Conservation (phyloP, 2,113 vertebrate species). For the Pangasianodon hypophthalmus region DNA sequence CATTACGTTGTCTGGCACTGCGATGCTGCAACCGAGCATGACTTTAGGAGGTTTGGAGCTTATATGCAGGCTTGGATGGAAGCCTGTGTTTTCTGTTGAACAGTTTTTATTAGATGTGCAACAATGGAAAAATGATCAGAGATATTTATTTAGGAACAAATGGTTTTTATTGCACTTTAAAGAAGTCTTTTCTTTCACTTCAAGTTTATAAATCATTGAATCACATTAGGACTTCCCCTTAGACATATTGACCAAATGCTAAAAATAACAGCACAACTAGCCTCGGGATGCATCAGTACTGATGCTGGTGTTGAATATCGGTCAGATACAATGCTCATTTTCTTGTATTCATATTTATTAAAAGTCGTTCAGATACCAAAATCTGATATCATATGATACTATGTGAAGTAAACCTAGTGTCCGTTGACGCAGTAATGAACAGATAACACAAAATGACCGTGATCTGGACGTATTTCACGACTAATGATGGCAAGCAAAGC, state of each 20-base stretch:
- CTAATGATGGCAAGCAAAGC: too few relatives aligned
- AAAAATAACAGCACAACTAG: too few relatives aligned
- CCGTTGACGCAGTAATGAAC: too few relatives aligned
- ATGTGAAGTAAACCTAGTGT: too few relatives aligned
- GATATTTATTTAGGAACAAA: not conserved
- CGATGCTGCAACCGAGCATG: not conserved
- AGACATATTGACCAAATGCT: not conserved
- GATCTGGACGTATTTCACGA: too few relatives aligned
- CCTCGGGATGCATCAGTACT: not conserved
- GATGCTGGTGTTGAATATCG: not conserved
- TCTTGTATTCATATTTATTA: not conserved
- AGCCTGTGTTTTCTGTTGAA: not conserved
- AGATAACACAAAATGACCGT: too few relatives aligned
- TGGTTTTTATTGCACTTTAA: not conserved
- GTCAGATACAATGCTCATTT: not conserved
- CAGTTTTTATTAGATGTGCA: not conserved
- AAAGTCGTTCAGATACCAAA: not conserved
- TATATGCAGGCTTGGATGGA: not conserved
- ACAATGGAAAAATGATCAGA: not conserved
- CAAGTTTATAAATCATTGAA: not conserved
- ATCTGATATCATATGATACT: not conserved
- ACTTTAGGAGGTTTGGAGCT: slow-evolving; percentile 23
- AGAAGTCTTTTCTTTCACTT: not conserved
- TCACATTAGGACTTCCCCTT: not conserved
- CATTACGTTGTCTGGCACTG: slow-evolving; percentile 4